These are phyloP conservation scores for Acromyrmex charruanus DNA, from an alignment of 1,140 invertebrate genomes.

Conservation along the genomic window DNA sequence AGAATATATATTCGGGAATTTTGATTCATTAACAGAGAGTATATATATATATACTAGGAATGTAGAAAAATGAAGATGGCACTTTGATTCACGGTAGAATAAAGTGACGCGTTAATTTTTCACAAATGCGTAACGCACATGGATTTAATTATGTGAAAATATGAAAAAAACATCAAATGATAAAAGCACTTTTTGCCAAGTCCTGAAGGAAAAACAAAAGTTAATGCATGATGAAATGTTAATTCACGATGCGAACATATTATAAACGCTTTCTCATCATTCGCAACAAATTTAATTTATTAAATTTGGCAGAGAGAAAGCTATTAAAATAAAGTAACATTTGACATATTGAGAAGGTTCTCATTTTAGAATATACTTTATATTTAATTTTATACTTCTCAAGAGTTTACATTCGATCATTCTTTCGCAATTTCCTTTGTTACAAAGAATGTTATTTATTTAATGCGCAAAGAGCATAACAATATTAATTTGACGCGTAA, in stretches of 20 bases:
- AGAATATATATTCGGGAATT: conserved; percentile 66
- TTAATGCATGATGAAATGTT: conserved; percentile 31
- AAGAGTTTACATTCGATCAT: conserved; percentile 29
- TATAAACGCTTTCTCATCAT: conserved; percentile 80
- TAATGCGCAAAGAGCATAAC: conserved; percentile 35
- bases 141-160: background rate
- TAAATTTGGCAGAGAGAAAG: conserved; percentile 85
- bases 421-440: conserved; percentile 21
- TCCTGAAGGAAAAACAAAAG: conserved; percentile 1
- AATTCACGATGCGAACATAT: conserved; percentile 10
- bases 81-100: conserved; percentile 81
- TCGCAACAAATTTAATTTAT: conserved; percentile 82
- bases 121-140: conserved; percentile 36
- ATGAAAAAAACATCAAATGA: background rate
- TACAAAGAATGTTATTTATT: conserved; percentile 45
- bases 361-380: conserved; percentile 6
- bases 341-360: conserved; percentile 31
- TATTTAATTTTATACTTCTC: conserved; percentile 24
- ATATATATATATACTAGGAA: conserved; percentile 23
- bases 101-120: conserved; percentile 60
- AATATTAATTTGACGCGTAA: conserved; percentile 40
- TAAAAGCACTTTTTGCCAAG: background rate
- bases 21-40: conserved; percentile 70
- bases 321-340: conserved; percentile 41
- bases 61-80: conserved; percentile 74